Evolutionary conservation across 1,140 invertebrate genomes (phyloP), one percentile per base, ranked within the genome.

Genomic region (Phenacoccus solenopsis): DNA sequence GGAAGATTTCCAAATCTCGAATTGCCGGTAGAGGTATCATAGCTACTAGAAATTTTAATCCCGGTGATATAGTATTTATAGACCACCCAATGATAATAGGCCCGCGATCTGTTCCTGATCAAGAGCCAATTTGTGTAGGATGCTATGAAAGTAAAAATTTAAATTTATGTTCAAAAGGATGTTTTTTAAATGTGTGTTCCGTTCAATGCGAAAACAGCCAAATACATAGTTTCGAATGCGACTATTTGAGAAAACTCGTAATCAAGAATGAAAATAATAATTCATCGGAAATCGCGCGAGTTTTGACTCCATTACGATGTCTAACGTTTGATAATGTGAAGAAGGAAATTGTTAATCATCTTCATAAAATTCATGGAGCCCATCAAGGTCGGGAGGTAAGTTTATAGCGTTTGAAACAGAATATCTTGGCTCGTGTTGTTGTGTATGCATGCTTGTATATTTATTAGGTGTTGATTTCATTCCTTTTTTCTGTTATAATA

Each of bases 31-130:
- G 87, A 4, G 87, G 87, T 13, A 71, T 90, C 10, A 82, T 89
- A 69, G 87, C 87, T 0, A 82, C 76, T 0, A 78, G 84, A 35
- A 82, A 87, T 72, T 86, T 90, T 13, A 73, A 76, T 20, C 72
- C 79, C 4, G 87, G 87, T 25, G 87, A 90, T 77, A 74, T 87
- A 28, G 83, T 91, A 13, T 87, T 88, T 73, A 78, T 82, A 0
- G 88, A 90, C 76, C 78, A 77, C 56, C 85, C 88, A 0, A 74
- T 90, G 1, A 78, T 90, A 16, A 75, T 84, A 28, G 88, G 88
- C 57, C 71, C 72, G 9, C 69, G 70, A 12, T 57, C 38, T 16
- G 16, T 69, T 10, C 25, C 28, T 2, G 16, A 61, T 9, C 21
- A 35, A 21, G 7, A 28, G 10, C 70, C 72, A 1, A 61, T 73